Conservation (phyloP, 2,888 invertebrate genomes). For the Allophyes oxyacanthae region DNA sequence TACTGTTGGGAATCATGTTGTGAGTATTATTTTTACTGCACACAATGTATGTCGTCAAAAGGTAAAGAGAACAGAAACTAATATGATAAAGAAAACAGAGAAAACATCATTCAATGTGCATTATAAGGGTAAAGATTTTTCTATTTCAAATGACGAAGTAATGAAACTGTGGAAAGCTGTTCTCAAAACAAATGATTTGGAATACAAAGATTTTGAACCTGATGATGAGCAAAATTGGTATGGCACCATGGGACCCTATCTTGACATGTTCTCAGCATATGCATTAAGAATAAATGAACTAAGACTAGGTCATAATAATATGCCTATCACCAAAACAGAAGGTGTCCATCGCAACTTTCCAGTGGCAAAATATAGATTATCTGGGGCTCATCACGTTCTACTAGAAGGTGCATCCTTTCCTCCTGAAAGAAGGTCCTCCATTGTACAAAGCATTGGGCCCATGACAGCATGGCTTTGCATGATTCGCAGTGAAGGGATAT, state of each 20-base stretch:
- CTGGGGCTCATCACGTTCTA: too few species aligned
- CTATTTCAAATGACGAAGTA: background rate
- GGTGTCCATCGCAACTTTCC: too few species aligned
- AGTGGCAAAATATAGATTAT: too few species aligned
- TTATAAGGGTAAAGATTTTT: background rate
- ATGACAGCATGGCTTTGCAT: too few species aligned
- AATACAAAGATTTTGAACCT: conserved; percentile 22
- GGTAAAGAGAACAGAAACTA: background rate
- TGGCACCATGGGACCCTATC: conserved; percentile 42
- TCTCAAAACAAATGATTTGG: background rate
- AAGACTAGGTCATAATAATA: too few species aligned
- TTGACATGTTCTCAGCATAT: too few species aligned
- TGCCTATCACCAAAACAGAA: too few species aligned
- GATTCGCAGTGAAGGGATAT: too few species aligned
- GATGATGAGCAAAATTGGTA: conserved; percentile 38
- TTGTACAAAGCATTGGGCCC: too few species aligned
- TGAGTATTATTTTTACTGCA: background rate
- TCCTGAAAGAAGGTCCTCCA: too few species aligned
- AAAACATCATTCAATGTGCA: background rate
- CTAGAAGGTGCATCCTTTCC: too few species aligned
- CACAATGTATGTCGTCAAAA: conserved; percentile 1
- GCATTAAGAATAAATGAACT: too few species aligned
- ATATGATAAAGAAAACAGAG: conserved; percentile 1
- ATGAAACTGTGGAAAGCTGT: background rate
- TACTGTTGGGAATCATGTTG: background rate